phyloP scores from a whole-genome alignment of 2,888 invertebrate genomes.

The Slavum lentiscoides region DNA sequence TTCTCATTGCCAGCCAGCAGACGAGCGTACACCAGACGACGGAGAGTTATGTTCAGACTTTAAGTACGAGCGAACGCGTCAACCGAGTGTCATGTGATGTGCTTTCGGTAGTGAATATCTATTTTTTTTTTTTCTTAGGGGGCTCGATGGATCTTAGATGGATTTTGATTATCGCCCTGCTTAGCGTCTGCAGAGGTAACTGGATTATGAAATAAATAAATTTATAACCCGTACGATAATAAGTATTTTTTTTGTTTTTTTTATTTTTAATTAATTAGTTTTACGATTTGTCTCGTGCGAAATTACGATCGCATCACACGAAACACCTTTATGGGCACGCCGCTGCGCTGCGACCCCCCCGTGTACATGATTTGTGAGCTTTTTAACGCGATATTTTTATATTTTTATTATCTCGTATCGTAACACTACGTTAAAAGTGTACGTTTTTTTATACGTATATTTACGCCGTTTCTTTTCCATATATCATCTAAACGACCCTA shows the following conservation, averaged over 20 bases:
- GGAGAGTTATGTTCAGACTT: conserved; percentile 37
- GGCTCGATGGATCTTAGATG: conserved; percentile 53
- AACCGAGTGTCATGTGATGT: conserved; percentile 51
- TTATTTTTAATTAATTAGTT: not conserved
- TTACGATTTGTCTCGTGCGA: not conserved
- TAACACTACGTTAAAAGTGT: not conserved
- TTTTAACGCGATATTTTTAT: not conserved
- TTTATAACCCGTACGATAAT: too few relatives aligned
- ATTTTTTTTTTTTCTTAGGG: conserved; percentile 28
- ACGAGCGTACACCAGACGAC: conserved; percentile 4
- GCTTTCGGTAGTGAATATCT: conserved; percentile 51
- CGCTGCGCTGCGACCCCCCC: too few relatives aligned
- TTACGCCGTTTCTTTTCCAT: not conserved
- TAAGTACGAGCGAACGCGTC: conserved; percentile 51
- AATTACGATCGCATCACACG: not conserved
- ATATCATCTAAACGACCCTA: conserved; percentile 18
- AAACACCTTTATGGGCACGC: not conserved
- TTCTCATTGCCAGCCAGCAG: conserved; percentile 49
- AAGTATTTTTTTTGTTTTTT: not conserved
- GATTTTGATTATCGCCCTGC: conserved; percentile 46
- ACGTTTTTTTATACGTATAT: not conserved
- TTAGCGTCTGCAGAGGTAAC: conserved; percentile 51
- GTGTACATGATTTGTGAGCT: not conserved
- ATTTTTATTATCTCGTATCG: too few relatives aligned
- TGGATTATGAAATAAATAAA: not conserved